These are phyloP conservation scores for Limnephilus lunatus DNA, from an alignment of 2,888 invertebrate genomes.

Conservation along the genomic window DNA sequence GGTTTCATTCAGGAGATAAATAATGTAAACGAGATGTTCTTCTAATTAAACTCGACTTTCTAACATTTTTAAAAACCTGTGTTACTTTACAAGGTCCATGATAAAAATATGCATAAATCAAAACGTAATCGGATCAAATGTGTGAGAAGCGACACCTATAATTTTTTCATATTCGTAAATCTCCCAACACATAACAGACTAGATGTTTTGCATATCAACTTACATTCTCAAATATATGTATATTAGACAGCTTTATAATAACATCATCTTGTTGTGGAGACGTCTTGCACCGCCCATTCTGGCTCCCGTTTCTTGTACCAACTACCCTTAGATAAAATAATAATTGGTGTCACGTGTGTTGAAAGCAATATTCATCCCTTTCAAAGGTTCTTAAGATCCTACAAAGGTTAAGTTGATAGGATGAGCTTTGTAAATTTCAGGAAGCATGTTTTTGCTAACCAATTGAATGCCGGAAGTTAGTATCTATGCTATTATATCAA, in stretches of 20 bases:
- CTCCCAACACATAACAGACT: constrained; percentile 33
- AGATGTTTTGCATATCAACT: constrained; percentile 57
- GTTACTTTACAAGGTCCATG: not conserved
- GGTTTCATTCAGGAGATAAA: not conserved
- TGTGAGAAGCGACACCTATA: constrained; percentile 25
- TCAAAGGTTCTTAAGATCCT: not conserved
- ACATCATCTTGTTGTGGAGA: constrained; percentile 51
- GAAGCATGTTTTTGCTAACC: not conserved
- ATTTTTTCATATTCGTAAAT: constrained; percentile 45
- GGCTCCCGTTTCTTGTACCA: constrained; percentile 38
- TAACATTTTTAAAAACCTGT: not conserved
- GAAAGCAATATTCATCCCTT: constrained; percentile 36
- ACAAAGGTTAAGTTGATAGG: not conserved
- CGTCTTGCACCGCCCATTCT: not conserved
- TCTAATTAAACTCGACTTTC: not conserved
- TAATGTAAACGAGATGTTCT: not conserved
- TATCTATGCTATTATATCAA: not conserved
- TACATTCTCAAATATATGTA: constrained; percentile 37
- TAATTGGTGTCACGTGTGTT: constrained; percentile 62
- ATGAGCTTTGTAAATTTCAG: not conserved
- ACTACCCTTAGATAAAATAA: constrained; percentile 16
- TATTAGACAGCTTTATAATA: not conserved
- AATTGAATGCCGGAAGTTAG: not conserved
- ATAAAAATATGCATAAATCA: constrained; percentile 43
- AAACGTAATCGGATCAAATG: constrained; percentile 33